A percentile compares a stretch with the other conserved stretches of the same genome.
Conservation (phyloP, 2,797 vertebrate genomes). For the Epinephelus malabaricus region DNA sequence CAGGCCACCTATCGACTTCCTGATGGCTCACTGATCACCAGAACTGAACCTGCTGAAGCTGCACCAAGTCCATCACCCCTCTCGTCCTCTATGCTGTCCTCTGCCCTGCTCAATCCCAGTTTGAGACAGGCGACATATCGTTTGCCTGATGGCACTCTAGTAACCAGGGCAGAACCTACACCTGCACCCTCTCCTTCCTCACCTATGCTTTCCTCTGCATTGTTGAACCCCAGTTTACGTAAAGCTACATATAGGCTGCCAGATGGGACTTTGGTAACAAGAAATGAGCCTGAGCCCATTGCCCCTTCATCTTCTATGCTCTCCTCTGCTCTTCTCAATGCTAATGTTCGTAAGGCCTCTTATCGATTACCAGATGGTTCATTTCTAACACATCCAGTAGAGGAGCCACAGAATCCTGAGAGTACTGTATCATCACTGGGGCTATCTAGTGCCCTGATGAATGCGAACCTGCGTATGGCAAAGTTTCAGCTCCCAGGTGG, state of each 20-base stretch:
- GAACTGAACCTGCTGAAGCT: slow-evolving; percentile 63
- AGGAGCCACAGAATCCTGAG: slow-evolving; percentile 50
- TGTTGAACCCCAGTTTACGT: slow-evolving; percentile 76
- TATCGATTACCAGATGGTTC: slow-evolving; percentile 82
- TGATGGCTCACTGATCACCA: slow-evolving; percentile 76
- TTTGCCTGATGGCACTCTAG: slow-evolving; percentile 82
- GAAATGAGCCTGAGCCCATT: slow-evolving; percentile 55
- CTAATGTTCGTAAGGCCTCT: slow-evolving; percentile 75
- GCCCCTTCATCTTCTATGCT: slow-evolving; percentile 65
- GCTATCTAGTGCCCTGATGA: slow-evolving; percentile 79
- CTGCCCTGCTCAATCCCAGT: slow-evolving; percentile 80
- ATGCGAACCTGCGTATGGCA: slow-evolving; percentile 76
- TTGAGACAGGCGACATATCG: slow-evolving; percentile 82
- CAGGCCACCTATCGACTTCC: slow-evolving; percentile 80
- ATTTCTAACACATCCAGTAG: slow-evolving; percentile 60
- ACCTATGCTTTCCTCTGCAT: slow-evolving; percentile 78
- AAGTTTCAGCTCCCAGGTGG: slow-evolving; percentile 83
- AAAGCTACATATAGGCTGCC: slow-evolving; percentile 80
- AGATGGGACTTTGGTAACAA: slow-evolving; percentile 75
- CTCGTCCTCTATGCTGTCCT: slow-evolving; percentile 76
- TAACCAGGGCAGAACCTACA: slow-evolving; percentile 74
- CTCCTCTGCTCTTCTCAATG: slow-evolving; percentile 76
- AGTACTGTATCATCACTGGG: slow-evolving; percentile 59
- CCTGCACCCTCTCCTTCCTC: slow-evolving; percentile 67
- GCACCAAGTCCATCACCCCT: slow-evolving; percentile 39